Percentiles rank a stretch among this genome's conserved stretches.
These are phyloP conservation scores for Chromoteleia sp. DNA, from an alignment of 2,888 invertebrate species.

Conservation along the genomic window DNA sequence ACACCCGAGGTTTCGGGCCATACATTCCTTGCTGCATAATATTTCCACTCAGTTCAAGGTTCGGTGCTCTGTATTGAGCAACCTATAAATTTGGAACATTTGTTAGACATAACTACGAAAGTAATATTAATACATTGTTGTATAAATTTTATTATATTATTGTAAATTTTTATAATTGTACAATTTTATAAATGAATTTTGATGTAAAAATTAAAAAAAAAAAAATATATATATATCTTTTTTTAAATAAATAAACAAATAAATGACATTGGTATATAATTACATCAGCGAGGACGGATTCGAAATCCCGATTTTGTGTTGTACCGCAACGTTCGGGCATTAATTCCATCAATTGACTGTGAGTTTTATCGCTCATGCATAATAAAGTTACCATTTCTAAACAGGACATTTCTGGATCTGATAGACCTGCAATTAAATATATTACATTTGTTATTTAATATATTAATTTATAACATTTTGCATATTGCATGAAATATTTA, in stretches of 20 bases:
- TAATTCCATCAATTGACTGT: slow-evolving; percentile 96
- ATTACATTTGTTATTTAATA: background rate
- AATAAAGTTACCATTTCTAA: slow-evolving; percentile 97
- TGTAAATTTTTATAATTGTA: no score
- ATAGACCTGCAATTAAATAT: slow-evolving; percentile 85
- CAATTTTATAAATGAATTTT: no score
- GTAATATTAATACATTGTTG: no score
- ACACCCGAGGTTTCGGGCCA: slow-evolving; percentile 93
- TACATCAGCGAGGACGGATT: slow-evolving; percentile 92
- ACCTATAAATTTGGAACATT: slow-evolving; percentile 85
- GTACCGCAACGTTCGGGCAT: slow-evolving; percentile 99
- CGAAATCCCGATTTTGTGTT: slow-evolving; percentile 94
- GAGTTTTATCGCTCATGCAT: slow-evolving; percentile 97
- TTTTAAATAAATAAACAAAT: no score
- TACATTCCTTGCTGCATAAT: slow-evolving; percentile 92
- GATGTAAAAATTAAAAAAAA: no score
- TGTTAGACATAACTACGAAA: background rate
- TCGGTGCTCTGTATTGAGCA: slow-evolving; percentile 94
- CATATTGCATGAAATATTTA: no score
- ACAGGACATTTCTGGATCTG: slow-evolving; percentile 89
- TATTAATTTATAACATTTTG: no score
- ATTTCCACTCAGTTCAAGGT: slow-evolving; percentile 91
- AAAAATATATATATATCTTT: no score
- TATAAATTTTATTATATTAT: background rate
- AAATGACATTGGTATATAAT: no score